Evolutionary conservation across 1,140 invertebrate species (phyloP), one percentile per base, ranked within the genome.

Genomic region (Hyles euphorbiae): DNA sequence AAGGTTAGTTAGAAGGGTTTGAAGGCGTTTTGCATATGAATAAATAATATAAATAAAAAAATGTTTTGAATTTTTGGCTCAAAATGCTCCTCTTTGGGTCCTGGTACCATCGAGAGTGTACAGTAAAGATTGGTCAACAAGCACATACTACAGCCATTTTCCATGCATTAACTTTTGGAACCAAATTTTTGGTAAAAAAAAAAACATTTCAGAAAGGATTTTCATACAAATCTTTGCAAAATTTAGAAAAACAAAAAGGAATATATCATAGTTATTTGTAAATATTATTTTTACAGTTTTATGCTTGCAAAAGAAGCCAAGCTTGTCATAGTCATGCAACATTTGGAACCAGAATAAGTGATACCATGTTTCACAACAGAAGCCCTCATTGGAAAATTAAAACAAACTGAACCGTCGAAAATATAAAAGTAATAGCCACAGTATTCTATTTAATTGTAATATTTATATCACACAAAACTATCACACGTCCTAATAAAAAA

Each of bases 71-170:
- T 48, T 11, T 22, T 11, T 44, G 32, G 54, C 61, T 56, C 46
- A 63, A 63, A 49, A 12, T 49, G 11, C 22, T 51, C 52, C 56
- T 69, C 50, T 70, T 50, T 61, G 54, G 36, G 36, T 60, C 74
- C 81, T 78, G 78, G 76, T 69, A 54, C 64, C 75, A 83, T 83
- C 85, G 85, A 88, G 83, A 73, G 65, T 88, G 85, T 88, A 88
- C 85, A 87, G 80, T 84, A 70, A 61, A 53, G 40, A 58, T 36
- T 48, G 34, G 46, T 57, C 48, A 50, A 43, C 44, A 53, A 60
- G 56, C 53, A 63, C 43, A 64, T 55, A 53, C 54, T 66, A 55
- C 56, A 58, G 61, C 50, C 49, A 70, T 62, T 63, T 52, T 45
- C 51, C 73, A 75, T 78, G 73, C 73, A 76, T 68, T 62, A 71